These are phyloP conservation scores for Chloromyia formosa DNA, from an alignment of 2,888 invertebrate genomes.

Conservation along the genomic window DNA sequence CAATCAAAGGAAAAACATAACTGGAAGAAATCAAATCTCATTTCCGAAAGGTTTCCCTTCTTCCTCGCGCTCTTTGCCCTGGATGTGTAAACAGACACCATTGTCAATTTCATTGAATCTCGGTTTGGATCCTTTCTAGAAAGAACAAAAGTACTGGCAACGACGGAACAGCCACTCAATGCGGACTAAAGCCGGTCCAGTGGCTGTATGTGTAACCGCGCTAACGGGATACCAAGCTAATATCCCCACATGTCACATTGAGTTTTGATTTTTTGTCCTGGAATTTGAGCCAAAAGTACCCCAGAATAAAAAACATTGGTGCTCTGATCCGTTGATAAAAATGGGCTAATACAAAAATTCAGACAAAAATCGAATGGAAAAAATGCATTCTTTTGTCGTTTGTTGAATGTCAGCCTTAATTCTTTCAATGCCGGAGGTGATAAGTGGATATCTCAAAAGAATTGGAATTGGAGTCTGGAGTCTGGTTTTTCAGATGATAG, in stretches of 20 bases:
- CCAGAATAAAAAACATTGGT: too few relatives aligned
- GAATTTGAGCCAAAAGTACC: too few relatives aligned
- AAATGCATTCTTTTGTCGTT: too few relatives aligned
- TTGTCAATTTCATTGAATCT: too few relatives aligned
- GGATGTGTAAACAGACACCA: not conserved
- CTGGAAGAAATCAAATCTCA: conserved; percentile 28
- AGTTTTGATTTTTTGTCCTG: conserved; percentile 7
- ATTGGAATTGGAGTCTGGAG: too few relatives aligned
- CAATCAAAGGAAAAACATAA: conserved; percentile 6
- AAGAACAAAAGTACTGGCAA: not conserved
- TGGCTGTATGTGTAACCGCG: not conserved
- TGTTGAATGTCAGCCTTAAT: too few relatives aligned
- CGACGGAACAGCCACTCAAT: conserved; percentile 14
- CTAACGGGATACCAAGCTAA: conserved; percentile 19
- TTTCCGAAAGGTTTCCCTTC: conserved; percentile 18
- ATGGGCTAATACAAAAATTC: too few relatives aligned
- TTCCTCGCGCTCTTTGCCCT: not conserved
- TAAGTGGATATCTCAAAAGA: too few relatives aligned
- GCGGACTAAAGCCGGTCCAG: not conserved
- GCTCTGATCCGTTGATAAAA: too few relatives aligned
- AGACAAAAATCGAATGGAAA: too few relatives aligned
- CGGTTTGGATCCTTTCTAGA: not conserved
- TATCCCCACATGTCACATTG: conserved; percentile 15
- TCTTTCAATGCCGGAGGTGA: too few relatives aligned
- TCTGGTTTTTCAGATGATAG: too few relatives aligned